A percentile compares a stretch with the other conserved stretches of the same genome.
These are phyloP conservation scores for Sclerodermus sp. DNA, from an alignment of 2,888 invertebrate species.

Conservation along the genomic window DNA sequence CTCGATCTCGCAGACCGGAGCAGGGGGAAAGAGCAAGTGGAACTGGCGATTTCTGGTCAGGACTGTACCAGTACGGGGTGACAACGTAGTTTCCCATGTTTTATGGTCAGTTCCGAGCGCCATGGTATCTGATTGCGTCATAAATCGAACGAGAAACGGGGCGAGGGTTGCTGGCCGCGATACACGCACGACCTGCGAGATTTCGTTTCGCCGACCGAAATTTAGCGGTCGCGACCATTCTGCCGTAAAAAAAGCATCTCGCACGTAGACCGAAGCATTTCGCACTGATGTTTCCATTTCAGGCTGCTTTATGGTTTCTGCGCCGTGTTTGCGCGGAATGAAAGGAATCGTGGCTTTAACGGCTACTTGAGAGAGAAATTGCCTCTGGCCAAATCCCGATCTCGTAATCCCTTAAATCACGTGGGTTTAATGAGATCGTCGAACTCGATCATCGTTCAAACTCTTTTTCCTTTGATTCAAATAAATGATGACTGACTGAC, in stretches of 20 bases:
- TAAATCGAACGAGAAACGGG: slow-evolving; percentile 45
- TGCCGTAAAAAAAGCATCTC: neutral
- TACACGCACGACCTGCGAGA: slow-evolving; percentile 34
- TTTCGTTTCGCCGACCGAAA: slow-evolving; percentile 34
- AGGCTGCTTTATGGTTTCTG: too few species aligned
- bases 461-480: too few species aligned
- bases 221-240: slow-evolving; percentile 26
- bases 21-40: neutral
- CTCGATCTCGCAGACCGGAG: too few species aligned
- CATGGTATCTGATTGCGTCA: slow-evolving; percentile 53
- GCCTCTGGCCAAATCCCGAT: too few species aligned
- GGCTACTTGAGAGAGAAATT: too few species aligned
- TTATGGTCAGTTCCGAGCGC: slow-evolving; percentile 50
- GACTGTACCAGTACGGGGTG: slow-evolving; percentile 41
- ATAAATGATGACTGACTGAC: too few species aligned
- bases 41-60: slow-evolving; percentile 24
- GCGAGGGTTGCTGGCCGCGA: slow-evolving; percentile 31
- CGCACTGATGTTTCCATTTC: neutral
- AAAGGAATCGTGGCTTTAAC: too few species aligned
- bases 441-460: too few species aligned
- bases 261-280: slow-evolving; percentile 5
- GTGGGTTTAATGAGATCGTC: too few species aligned
- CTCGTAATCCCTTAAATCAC: too few species aligned
- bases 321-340: too few species aligned
- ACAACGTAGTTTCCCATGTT: slow-evolving; percentile 50